Conservation (phyloP, 2,113 vertebrate species). For the Oreochromis aureus region DNA sequence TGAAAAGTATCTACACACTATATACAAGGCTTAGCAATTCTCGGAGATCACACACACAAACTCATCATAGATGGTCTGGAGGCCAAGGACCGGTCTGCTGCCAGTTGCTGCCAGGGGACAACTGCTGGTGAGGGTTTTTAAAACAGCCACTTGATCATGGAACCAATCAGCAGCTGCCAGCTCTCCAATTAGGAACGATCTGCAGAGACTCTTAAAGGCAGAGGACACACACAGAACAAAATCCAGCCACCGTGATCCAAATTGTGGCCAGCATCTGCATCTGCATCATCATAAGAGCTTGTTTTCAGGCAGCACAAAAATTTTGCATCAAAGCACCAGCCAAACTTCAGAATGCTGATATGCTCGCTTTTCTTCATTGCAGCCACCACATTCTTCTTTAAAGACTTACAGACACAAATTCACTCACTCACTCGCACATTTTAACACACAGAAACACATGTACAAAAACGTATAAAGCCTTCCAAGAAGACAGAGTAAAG, state of each 20-base stretch:
- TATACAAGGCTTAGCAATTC: not conserved
- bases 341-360: not conserved
- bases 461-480: not conserved
- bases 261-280: too few relatives aligned
- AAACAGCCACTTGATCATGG: not conserved
- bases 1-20: not conserved
- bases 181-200: not conserved
- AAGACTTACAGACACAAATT: not conserved
- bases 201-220: not conserved
- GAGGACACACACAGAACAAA: too few relatives aligned
- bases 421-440: not conserved
- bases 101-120: too few relatives aligned
- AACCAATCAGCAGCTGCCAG: not conserved
- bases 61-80: too few relatives aligned
- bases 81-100: too few relatives aligned
- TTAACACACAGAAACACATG: not conserved
- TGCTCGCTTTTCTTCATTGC: not conserved
- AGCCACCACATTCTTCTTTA: not conserved
- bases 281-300: not conserved
- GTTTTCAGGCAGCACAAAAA: not conserved
- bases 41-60: too few relatives aligned
- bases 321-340: not conserved
- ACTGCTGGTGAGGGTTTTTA: too few relatives aligned
- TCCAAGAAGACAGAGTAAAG: not conserved
- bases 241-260: too few relatives aligned